Base-by-base conservation (phyloP, 1,140 invertebrate genomes). In the Phortica variegata region DNA sequence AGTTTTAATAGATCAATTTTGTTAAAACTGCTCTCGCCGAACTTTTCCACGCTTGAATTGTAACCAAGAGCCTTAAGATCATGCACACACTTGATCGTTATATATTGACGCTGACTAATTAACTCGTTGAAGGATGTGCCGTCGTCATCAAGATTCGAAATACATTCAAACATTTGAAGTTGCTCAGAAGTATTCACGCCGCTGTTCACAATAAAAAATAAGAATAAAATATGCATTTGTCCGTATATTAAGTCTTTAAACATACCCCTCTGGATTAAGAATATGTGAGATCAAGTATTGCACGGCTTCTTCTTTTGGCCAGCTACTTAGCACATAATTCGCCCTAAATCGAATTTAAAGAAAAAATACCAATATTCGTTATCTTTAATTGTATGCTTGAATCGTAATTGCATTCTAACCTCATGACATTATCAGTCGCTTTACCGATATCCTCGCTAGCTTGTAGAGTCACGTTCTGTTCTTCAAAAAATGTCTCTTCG, bases 101-200 rank as follows among this genome's bases (percentile, higher is more conserved):
- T 69, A 18, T 74, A 76, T 37, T 76, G 57, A 6, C 58, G 51
- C 34, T 76, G 71, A 33, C 43, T 69, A 3, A 75, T 53, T 1
- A 65, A 58, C 39, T 65, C 58, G n/a, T 56, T 56, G 7, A 73
- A 74, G 0, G 58, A 61, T 40, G 47, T 60, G 31, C 61, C 66
- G 17, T 71, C 74, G 42, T 75, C 69, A 15, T 74, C 63, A 0
- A 76, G 52, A 43, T 76, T 75, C 1, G 60, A 65, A 19, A 69
- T 71, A 31, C 74, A 76, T 49, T 76, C 74, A 34, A 69, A 74
- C 56, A 76, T 60, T 42, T 75, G 74, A 15, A 76, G 45, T 41
- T 75, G 74, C 0, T 70, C 68, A 0, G 59, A 60, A n/a, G 73
- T 73, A 43, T 73, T 74, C 12, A 59, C 51, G 1, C 55, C 48